A percentile compares a stretch with the other conserved stretches of the same genome.
Evolutionary conservation across 2,797 vertebrate genomes (phyloP).

Genomic region (Trichosurus vulpecula): DNA sequence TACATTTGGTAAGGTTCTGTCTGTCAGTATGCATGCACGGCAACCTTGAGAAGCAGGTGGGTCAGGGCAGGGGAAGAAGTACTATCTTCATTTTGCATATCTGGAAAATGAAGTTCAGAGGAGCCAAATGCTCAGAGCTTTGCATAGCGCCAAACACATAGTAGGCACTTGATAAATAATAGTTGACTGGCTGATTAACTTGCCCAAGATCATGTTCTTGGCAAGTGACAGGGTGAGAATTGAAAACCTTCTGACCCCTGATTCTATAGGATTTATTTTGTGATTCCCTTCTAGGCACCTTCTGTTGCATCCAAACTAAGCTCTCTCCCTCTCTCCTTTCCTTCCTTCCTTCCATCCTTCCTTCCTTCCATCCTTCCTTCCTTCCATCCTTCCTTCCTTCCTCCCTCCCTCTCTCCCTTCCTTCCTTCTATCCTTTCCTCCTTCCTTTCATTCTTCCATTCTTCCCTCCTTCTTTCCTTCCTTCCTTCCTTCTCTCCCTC

Average conservation of each 20-base stretch:
- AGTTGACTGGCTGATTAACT: neutral
- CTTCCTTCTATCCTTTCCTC: neutral
- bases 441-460: rapidly evolving
- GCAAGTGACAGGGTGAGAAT: neutral
- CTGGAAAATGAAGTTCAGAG: neutral
- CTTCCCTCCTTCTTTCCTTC: too few species aligned
- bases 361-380: neutral
- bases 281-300: neutral
- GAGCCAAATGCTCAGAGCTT: neutral
- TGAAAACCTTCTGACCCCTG: neutral
- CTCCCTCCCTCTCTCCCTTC: rapidly evolving
- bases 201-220: neutral
- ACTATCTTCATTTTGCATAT: neutral
- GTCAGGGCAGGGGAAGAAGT: neutral
- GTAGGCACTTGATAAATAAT: neutral
- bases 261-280: neutral
- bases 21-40: neutral
- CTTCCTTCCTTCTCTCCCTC: neutral
- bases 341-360: neutral
- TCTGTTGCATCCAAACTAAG: neutral
- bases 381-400: too few species aligned
- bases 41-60: neutral
- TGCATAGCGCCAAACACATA: neutral
- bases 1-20: neutral
- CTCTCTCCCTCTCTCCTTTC: too few species aligned